Percentiles rank a stretch among this genome's conserved stretches.
These are phyloP conservation scores for Pogonomyrmex californicus DNA, from an alignment of 1,140 invertebrate species.

Conservation along the genomic window DNA sequence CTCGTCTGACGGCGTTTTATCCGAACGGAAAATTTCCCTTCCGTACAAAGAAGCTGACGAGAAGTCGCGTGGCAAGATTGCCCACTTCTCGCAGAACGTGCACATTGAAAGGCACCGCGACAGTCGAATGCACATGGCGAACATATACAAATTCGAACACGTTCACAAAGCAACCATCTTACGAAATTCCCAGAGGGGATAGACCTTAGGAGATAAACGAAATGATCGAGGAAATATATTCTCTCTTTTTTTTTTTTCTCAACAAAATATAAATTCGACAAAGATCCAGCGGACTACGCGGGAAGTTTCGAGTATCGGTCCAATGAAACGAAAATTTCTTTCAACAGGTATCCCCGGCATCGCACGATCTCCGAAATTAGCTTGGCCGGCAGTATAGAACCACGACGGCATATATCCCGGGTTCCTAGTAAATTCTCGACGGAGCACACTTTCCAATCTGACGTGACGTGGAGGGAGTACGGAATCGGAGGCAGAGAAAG, in stretches of 20 bases:
- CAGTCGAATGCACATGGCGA: slow-evolving; percentile 23
- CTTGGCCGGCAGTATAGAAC: slow-evolving; percentile 47
- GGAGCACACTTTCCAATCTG: slow-evolving; percentile 83
- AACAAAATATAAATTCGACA: neutral
- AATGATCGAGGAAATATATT: slow-evolving; percentile 30
- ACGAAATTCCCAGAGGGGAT: slow-evolving; percentile 4
- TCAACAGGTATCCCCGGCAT: slow-evolving; percentile 72
- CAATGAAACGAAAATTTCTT: slow-evolving; percentile 52
- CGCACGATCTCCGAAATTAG: slow-evolving; percentile 63
- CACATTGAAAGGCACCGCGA: slow-evolving; percentile 41
- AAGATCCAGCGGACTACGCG: neutral
- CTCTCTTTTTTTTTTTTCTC: neutral
- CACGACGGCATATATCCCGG: slow-evolving; percentile 34
- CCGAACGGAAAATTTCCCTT: slow-evolving; percentile 58
- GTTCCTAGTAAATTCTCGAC: slow-evolving; percentile 78
- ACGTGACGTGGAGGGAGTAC: slow-evolving; percentile 61
- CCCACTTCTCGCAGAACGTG: slow-evolving; percentile 51
- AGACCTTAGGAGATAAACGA: neutral
- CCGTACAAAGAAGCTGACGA: slow-evolving; percentile 43
- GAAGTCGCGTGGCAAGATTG: slow-evolving; percentile 58
- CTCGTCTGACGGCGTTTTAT: slow-evolving; percentile 44
- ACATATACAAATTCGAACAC: slow-evolving; percentile 52
- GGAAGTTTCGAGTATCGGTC: slow-evolving; percentile 50
- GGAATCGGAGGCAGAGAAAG: slow-evolving; percentile 54
- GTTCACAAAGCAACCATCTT: slow-evolving; percentile 2